A percentile compares a stretch with the other conserved stretches of the same genome.
phyloP scores from a whole-genome alignment of 2,113 vertebrate species.

The Falco punctatus region DNA sequence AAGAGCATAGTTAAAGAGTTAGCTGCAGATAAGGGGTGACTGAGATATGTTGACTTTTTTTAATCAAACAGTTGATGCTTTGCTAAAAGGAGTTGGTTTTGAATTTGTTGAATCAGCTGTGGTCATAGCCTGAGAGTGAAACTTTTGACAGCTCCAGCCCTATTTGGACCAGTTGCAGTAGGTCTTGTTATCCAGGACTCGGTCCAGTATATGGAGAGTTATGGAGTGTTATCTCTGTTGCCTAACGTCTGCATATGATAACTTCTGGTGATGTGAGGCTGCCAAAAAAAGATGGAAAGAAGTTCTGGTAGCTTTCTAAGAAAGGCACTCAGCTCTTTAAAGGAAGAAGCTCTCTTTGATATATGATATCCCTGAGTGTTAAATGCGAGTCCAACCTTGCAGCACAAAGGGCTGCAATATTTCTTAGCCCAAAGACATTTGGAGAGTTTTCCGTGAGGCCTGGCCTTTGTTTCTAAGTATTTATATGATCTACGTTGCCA shows the following conservation, averaged over 20 bases:
- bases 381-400: not conserved
- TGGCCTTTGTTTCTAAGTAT: not conserved
- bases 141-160: not conserved
- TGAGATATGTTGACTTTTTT: not conserved
- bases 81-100: constrained; percentile 5
- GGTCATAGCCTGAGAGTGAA: not conserved
- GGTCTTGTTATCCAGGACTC: not conserved
- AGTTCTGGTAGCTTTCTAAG: constrained; percentile 32
- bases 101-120: constrained; percentile 23
- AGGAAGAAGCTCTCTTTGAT: not conserved
- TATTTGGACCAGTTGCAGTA: not conserved
- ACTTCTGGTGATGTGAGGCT: not conserved
- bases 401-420: not conserved
- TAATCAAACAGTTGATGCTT: not conserved
- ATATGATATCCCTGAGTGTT: not conserved
- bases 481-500: not conserved
- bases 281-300: not conserved
- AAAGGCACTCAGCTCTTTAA: not conserved
- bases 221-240: constrained; percentile 20
- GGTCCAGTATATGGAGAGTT: not conserved
- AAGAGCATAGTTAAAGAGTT: not conserved
- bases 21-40: constrained; percentile 7
- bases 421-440: constrained; percentile 4
- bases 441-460: constrained; percentile 3
- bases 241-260: constrained; percentile 11